Percentiles rank a stretch among this genome's conserved stretches.
Conservation (phyloP, 2,797 vertebrate genomes). For the Galago senegalensis region DNA sequence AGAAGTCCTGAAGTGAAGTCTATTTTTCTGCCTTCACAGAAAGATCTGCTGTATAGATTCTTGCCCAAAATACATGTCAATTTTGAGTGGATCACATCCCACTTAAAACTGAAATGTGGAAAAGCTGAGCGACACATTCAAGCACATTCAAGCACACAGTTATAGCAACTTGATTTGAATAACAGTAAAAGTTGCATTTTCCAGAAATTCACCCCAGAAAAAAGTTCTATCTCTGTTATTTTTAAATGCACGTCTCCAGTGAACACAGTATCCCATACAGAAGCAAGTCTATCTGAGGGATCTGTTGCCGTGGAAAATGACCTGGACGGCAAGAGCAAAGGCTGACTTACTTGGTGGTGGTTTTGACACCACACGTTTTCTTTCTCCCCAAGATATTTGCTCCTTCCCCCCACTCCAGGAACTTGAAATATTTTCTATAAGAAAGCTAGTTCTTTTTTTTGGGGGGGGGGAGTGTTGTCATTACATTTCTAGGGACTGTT, state of each 20-base stretch:
- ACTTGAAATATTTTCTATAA: not conserved
- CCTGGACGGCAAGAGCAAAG: not conserved
- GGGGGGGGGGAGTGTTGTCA: not conserved
- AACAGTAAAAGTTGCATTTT: not conserved
- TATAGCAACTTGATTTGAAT: constrained; percentile 43
- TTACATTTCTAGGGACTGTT: constrained; percentile 58
- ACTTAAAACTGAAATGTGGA: not conserved
- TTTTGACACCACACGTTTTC: not conserved
- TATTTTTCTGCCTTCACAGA: constrained; percentile 1
- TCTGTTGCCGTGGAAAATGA: not conserved
- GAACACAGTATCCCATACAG: accelerated
- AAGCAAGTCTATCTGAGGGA: not conserved
- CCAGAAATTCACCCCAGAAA: constrained; percentile 42
- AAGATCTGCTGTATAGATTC: not conserved
- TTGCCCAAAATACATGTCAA: not conserved
- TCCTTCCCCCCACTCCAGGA: not conserved
- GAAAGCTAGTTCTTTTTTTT: not conserved
- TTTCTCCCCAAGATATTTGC: not conserved
- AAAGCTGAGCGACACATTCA: not conserved
- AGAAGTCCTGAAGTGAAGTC: not conserved
- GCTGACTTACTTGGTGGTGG: not conserved
- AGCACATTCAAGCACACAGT: not conserved
- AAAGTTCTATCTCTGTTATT: not conserved
- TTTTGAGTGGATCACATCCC: not conserved
- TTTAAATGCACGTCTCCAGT: constrained; percentile 38